These are phyloP conservation scores for Erpornis zantholeuca DNA, from an alignment of 2,113 vertebrate genomes.

Conservation along the genomic window DNA sequence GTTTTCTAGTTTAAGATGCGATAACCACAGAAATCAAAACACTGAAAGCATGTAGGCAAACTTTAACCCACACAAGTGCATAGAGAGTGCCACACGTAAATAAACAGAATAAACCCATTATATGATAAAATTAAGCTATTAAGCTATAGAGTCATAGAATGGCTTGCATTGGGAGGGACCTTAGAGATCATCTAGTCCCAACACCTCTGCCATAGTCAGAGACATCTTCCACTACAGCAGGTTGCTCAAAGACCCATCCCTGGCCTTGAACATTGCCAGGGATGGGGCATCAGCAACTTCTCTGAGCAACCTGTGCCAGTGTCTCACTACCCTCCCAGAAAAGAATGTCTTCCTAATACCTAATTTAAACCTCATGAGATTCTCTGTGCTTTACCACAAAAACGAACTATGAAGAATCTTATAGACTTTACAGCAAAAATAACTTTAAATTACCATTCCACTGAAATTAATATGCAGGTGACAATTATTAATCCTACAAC, in stretches of 20 bases:
- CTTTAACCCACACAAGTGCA: accelerated
- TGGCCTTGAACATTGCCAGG: neutral
- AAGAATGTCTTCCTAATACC: neutral
- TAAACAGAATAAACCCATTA: neutral
- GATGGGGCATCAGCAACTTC: neutral
- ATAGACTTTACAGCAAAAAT: neutral
- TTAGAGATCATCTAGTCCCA: neutral
- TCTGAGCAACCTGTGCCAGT: neutral
- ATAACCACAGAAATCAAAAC: neutral
- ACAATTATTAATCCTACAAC: neutral
- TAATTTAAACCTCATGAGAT: neutral
- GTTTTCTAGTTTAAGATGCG: neutral
- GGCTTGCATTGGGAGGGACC: accelerated
- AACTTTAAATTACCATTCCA: neutral
- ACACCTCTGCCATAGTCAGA: accelerated
- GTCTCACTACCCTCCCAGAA: neutral
- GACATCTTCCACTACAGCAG: neutral
- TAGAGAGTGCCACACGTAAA: neutral
- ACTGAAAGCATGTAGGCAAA: neutral
- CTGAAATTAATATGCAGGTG: neutral
- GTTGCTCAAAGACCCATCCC: neutral
- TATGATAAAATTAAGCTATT: neutral
- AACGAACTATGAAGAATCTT: neutral
- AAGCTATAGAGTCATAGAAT: neutral
- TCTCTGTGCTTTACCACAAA: neutral